Evolutionary conservation across 2,113 vertebrate genomes (phyloP), one percentile per base, ranked within the genome.

Genomic region (Stictonetta naevosa): DNA sequence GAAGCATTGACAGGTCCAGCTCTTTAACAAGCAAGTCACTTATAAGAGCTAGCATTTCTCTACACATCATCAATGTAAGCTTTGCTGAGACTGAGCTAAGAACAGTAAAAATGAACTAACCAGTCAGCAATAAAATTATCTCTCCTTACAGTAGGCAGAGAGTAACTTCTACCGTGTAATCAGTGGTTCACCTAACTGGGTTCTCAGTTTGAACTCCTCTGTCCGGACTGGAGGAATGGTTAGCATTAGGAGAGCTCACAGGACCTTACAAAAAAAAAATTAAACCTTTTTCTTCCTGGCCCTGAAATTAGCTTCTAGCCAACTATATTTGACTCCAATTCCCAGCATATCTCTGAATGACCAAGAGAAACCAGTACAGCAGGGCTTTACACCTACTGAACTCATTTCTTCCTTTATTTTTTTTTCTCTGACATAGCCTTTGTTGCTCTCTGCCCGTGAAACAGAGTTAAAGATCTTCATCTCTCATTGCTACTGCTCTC

Each of bases 1-100:
- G 26, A 23, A 68, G 19, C 66, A 44, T 48, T 34, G 10, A 46
- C 40, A 81, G n/a, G 40, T 31, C 11, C 19, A n/a, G 28, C 46
- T 20, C 20, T 74, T 56, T 26, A 76, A 31, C 25, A 75, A 82
- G 31, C 13, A 56, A 14, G 21, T 62, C 38, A 21, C 40, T 53
- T 33, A 15, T 17, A 88, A 67, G 46, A 68, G 67, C 25, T 4
- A 31, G 21, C 2, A 3, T 13, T 73, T 73, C 53, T 73, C 38
- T 50, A 14, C 34, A 78, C 52, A 23, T 13, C 4, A 0, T 23
- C 52, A 59, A 22, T 58, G 21, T 0, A 2, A 48, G 74, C 8
- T 53, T 59, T 44, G 46, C 48, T 12, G 46, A 80, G 31, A 13
- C 34, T 38, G 55, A 68, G 68, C 34, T 31, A 22, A 84, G 22